A percentile compares a stretch with the other conserved stretches of the same genome.
phyloP scores from a whole-genome alignment of 2,888 invertebrate species.

The Eledona agricola region DNA sequence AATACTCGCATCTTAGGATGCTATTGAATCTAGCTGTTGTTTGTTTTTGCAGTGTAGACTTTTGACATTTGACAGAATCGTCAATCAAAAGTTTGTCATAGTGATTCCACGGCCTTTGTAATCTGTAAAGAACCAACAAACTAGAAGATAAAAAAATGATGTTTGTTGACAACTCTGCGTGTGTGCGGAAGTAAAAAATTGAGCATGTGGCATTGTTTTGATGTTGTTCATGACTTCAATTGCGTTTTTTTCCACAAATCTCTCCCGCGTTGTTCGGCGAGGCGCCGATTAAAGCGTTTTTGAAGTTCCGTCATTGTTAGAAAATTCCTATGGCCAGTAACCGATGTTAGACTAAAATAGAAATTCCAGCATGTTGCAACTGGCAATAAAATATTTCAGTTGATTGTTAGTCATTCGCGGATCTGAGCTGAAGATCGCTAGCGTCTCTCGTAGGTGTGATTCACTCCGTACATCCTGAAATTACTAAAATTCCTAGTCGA shows the following conservation, averaged over 20 bases:
- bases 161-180: slow-evolving; percentile 47
- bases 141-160: slow-evolving; percentile 29
- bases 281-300: not conserved
- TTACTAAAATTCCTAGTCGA: slow-evolving; percentile 41
- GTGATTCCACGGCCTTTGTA: too few species aligned
- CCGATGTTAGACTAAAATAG: slow-evolving; percentile 32
- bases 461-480: slow-evolving; percentile 43
- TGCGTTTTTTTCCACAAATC: slow-evolving; percentile 43
- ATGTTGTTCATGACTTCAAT: slow-evolving; percentile 34
- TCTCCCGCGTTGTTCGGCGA: slow-evolving; percentile 39
- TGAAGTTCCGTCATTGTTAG: too few species aligned
- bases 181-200: slow-evolving; percentile 47
- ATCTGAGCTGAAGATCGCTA: slow-evolving; percentile 15
- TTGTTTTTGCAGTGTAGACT: too few species aligned
- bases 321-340: too few species aligned
- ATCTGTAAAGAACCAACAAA: slow-evolving; percentile 29
- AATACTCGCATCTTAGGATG: slow-evolving; percentile 20
- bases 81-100: too few species aligned
- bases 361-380: slow-evolving; percentile 28
- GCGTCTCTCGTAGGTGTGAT: slow-evolving; percentile 35
- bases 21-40: slow-evolving; percentile 20
- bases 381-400: slow-evolving; percentile 26
- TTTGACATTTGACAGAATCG: too few species aligned
- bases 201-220: slow-evolving; percentile 38
- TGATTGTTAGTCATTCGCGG: slow-evolving; percentile 34